Evolutionary conservation across 2,888 invertebrate species (phyloP).

Genomic region (Ryuthela nishihirai): DNA sequence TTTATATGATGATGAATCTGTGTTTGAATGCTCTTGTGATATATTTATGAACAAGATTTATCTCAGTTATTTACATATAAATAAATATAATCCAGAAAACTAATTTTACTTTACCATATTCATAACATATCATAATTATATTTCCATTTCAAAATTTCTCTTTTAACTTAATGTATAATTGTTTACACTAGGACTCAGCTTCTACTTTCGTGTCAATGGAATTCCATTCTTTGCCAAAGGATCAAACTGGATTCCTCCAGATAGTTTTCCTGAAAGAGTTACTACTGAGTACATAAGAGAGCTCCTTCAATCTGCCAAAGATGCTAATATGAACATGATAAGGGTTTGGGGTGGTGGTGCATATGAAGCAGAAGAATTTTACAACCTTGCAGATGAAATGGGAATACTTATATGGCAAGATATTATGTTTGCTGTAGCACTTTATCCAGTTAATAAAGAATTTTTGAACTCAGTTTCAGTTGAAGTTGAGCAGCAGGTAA

Average conservation of each 20-base stretch:
- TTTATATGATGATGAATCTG: no score
- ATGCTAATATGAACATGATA: constrained; percentile 84
- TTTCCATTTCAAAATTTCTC: no score
- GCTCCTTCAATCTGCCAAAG: constrained; percentile 65
- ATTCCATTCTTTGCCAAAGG: constrained; percentile 91
- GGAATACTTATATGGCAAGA: constrained; percentile 98
- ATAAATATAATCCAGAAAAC: no score
- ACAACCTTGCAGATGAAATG: constrained; percentile 75
- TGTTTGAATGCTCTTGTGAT: no score
- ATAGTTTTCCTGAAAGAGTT: constrained; percentile 73
- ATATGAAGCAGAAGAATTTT: constrained; percentile 88
- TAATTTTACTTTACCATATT: no score
- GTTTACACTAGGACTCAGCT: constrained; percentile 58
- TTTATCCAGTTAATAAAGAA: constrained; percentile 74
- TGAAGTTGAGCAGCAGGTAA: constrained; percentile 79
- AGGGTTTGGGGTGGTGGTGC: constrained; percentile 99
- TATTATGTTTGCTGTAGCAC: constrained; percentile 91
- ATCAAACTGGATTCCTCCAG: constrained; percentile 87
- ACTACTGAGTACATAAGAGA: constrained; percentile 58
- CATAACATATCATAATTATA: no score
- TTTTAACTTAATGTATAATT: no score
- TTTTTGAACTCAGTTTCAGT: constrained; percentile 68
- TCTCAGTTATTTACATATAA: no score
- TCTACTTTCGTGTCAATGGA: constrained; percentile 82
- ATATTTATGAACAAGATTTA: no score